Conservation (phyloP, 1,140 invertebrate genomes). For the Caerostris extrusa region DNA sequence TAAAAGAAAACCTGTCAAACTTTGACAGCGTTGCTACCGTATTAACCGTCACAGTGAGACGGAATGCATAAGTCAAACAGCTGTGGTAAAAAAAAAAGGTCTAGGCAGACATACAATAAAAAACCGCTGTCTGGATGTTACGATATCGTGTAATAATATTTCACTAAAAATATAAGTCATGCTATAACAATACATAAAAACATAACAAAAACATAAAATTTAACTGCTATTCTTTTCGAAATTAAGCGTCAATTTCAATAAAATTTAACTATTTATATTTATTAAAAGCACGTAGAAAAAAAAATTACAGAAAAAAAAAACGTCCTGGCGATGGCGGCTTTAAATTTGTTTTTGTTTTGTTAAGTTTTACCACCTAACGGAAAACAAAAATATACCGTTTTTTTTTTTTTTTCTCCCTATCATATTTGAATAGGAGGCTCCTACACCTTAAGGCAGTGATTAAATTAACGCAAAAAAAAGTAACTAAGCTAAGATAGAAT, state of each 20-base stretch:
- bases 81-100: conserved; percentile 76
- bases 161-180: conserved; percentile 57
- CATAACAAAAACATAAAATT: conserved; percentile 53
- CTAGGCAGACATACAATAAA: conserved; percentile 77
- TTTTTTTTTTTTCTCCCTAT: conserved; percentile 45
- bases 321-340: conserved; percentile 75
- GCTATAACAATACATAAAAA: conserved; percentile 30
- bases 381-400: conserved; percentile 68
- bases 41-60: conserved; percentile 74
- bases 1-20: conserved; percentile 77
- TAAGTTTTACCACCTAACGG: conserved; percentile 70
- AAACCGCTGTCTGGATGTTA: conserved; percentile 76
- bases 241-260: conserved; percentile 36
- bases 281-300: conserved; percentile 70
- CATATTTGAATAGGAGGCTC: neutral
- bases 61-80: conserved; percentile 77
- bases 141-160: conserved; percentile 65
- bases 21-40: conserved; percentile 75
- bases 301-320: conserved; percentile 74
- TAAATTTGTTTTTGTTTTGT: conserved; percentile 70
- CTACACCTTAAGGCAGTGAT: neutral
- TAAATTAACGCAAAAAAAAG: neutral
- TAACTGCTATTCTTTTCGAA: conserved; percentile 29
- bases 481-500: neutral
- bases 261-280: conserved; percentile 67